Conservation (phyloP, 1,140 invertebrate genomes). For the Anoplophora glabripennis region DNA sequence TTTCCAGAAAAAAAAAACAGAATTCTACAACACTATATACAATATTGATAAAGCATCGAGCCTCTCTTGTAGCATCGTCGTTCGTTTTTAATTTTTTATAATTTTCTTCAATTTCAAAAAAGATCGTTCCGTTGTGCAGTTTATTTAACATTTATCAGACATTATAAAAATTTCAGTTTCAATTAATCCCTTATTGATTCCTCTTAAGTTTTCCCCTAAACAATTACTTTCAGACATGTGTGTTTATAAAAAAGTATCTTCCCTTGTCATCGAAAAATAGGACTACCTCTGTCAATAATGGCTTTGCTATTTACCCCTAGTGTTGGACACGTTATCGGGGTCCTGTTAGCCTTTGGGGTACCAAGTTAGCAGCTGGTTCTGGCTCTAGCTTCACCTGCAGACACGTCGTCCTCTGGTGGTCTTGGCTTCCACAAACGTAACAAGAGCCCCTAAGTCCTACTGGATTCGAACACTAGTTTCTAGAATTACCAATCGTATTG, state of each 20-base stretch:
- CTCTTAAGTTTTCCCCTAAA: not conserved
- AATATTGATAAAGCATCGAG: too few species aligned
- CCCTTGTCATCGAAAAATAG: not conserved
- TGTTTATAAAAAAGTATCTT: not conserved
- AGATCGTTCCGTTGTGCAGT: too few species aligned
- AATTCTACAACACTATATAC: too few species aligned
- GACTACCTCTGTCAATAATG: not conserved
- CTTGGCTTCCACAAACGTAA: conserved; percentile 8
- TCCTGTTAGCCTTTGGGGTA: not conserved
- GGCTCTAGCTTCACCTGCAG: too few species aligned
- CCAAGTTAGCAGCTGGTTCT: not conserved
- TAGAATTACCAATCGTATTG: conserved; percentile 5
- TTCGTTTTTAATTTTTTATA: too few species aligned
- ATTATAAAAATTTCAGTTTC: not conserved
- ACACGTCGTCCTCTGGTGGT: too few species aligned
- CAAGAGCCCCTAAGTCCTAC: conserved; percentile 6
- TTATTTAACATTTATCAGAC: too few species aligned
- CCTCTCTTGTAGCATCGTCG: too few species aligned
- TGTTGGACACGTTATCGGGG: too few species aligned
- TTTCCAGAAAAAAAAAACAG: too few species aligned
- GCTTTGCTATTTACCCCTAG: not conserved
- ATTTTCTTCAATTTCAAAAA: too few species aligned
- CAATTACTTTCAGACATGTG: not conserved
- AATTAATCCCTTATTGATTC: not conserved
- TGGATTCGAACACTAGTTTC: conserved; percentile 12